Percentiles rank a stretch among this genome's conserved stretches.
Evolutionary conservation across 2,797 vertebrate species (phyloP).

Genomic region (Potorous gilbertii): DNA sequence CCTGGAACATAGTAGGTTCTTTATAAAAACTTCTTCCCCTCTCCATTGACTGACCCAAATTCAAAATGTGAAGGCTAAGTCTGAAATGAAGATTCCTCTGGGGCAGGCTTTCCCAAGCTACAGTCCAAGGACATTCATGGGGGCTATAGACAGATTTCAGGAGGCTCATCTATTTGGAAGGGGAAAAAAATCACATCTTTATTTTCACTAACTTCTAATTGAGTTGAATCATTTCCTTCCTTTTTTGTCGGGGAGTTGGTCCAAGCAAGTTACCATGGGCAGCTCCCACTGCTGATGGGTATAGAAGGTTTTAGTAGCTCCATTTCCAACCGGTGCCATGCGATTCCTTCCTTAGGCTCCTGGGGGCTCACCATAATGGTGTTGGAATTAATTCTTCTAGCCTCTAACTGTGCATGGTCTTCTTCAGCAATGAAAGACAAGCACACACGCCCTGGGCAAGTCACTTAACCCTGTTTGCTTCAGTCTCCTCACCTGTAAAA

Average conservation of each 20-base stretch:
- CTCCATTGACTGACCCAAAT: not conserved
- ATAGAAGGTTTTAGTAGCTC: not conserved
- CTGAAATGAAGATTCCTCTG: not conserved
- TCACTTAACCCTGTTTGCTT: not conserved
- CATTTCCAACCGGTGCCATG: not conserved
- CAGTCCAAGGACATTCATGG: not conserved
- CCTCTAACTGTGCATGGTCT: too few relatives aligned
- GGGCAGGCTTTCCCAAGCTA: not conserved
- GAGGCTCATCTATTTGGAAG: not conserved
- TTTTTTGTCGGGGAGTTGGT: not conserved
- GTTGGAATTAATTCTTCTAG: not conserved
- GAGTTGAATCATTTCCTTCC: not conserved
- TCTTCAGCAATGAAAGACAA: too few relatives aligned
- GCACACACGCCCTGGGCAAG: not conserved
- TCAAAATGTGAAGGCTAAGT: not conserved
- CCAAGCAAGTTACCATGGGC: not conserved
- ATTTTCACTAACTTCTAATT: not conserved
- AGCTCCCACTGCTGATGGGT: not conserved
- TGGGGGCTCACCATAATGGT: not conserved
- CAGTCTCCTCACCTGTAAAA: not conserved
- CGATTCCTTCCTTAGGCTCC: not conserved
- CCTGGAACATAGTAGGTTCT: not conserved
- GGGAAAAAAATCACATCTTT: not conserved
- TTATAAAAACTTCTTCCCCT: not conserved
- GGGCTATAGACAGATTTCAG: not conserved